These are phyloP conservation scores for Heteromurus nitidus DNA, from an alignment of 2,888 invertebrate genomes.

Conservation along the genomic window DNA sequence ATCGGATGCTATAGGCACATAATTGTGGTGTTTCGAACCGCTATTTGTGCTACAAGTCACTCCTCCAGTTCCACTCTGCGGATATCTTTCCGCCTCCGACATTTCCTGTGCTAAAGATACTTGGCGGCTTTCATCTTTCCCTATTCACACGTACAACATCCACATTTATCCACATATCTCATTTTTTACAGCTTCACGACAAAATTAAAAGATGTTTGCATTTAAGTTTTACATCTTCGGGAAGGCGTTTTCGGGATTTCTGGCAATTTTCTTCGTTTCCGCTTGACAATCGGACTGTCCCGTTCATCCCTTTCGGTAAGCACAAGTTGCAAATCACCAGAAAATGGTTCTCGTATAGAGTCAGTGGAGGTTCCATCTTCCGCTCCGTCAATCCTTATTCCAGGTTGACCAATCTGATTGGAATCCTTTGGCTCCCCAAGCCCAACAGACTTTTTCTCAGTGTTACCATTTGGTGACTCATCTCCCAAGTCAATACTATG, in stretches of 20 bases:
- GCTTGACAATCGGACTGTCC: constrained; percentile 76
- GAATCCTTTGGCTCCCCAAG: constrained; percentile 12
- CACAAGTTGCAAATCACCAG: constrained; percentile 72
- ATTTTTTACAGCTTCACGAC: not conserved
- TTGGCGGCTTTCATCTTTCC: constrained; percentile 72
- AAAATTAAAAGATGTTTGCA: not conserved
- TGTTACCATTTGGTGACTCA: constrained; percentile 66
- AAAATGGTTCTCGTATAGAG: constrained; percentile 71
- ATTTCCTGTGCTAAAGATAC: constrained; percentile 73
- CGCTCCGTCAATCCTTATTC: constrained; percentile 19
- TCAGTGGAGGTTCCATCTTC: constrained; percentile 36
- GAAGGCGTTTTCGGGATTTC: constrained; percentile 87
- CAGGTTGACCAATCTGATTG: constrained; percentile 31
- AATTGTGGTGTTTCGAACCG: constrained; percentile 30
- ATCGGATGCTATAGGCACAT: constrained; percentile 54
- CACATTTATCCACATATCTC: not conserved
- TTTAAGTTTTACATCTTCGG: constrained; percentile 64
- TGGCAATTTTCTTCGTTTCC: constrained; percentile 88
- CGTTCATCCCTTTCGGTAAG: constrained; percentile 67
- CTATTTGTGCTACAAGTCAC: not conserved
- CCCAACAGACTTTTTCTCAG: constrained; percentile 34
- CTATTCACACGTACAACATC: constrained; percentile 32
- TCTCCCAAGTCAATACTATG: constrained; percentile 87
- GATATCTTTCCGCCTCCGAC: constrained; percentile 70
- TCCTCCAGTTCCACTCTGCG: constrained; percentile 3